These are phyloP conservation scores for Melinaea menophilus DNA, from an alignment of 2,888 invertebrate species.

Conservation along the genomic window DNA sequence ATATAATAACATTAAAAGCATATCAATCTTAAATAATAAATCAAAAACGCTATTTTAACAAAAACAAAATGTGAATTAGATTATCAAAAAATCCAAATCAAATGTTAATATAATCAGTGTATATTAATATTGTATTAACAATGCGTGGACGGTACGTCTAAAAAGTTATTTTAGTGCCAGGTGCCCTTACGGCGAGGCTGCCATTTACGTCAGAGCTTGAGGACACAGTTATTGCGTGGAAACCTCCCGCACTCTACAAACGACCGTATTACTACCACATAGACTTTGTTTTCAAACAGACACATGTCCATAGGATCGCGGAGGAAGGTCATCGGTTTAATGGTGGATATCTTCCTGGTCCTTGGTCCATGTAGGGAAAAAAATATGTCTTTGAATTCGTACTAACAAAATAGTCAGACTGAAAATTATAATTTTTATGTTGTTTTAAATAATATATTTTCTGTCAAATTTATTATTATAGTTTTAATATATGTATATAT, in stretches of 20 bases:
- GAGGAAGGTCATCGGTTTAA: conserved; percentile 26
- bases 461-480: no score
- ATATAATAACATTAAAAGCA: no score
- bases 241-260: not conserved
- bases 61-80: no score
- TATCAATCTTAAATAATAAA: no score
- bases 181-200: conserved; percentile 45
- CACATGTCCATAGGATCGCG: conserved; percentile 15
- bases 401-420: not conserved
- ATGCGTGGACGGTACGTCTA: conserved; percentile 47
- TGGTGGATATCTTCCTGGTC: conserved; percentile 25
- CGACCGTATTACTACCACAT: not conserved
- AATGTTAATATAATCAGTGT: no score
- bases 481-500: no score
- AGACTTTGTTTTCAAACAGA: not conserved
- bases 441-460: no score
- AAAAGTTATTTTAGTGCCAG: conserved; percentile 51
- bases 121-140: conserved; percentile 6
- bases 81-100: no score
- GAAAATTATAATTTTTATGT: no score
- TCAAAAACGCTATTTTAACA: not conserved
- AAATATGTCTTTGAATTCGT: conserved; percentile 2
- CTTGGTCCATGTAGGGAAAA: conserved; percentile 16
- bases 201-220: conserved; percentile 38
- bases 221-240: not conserved